These are phyloP conservation scores for Sebastolobus altivelis DNA, from an alignment of 2,797 vertebrate species.

Conservation along the genomic window DNA sequence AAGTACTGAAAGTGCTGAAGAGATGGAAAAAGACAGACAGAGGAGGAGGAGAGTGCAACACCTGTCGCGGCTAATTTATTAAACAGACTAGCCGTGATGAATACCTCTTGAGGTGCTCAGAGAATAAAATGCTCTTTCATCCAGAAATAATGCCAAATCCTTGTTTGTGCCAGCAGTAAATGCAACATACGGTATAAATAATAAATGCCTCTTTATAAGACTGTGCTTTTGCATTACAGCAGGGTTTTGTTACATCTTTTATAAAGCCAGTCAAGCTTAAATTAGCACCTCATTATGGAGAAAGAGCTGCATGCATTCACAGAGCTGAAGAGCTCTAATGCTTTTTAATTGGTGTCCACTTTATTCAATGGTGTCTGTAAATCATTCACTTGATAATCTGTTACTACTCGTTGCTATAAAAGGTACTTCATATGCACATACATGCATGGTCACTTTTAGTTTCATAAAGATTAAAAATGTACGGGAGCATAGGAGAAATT, in stretches of 20 bases:
- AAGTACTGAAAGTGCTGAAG: slow-evolving; percentile 63
- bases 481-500: neutral
- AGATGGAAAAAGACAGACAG: slow-evolving; percentile 60
- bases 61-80: slow-evolving; percentile 40
- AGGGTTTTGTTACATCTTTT: slow-evolving; percentile 4
- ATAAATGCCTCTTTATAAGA: slow-evolving; percentile 7
- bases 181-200: neutral
- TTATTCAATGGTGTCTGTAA: neutral
- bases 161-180: slow-evolving; percentile 19
- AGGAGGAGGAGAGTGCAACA: slow-evolving; percentile 54
- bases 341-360: neutral
- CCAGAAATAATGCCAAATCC: slow-evolving; percentile 17
- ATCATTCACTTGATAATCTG: neutral
- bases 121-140: slow-evolving; percentile 29
- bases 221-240: neutral
- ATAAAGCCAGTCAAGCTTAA: neutral
- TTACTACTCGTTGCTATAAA: neutral
- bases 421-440: slow-evolving; percentile 28
- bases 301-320: neutral
- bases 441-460: slow-evolving; percentile 1
- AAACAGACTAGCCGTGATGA: neutral
- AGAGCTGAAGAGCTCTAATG: neutral
- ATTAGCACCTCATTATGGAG: slow-evolving; percentile 1
- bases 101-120: neutral
- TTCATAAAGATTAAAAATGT: neutral